phyloP scores from a whole-genome alignment of 2,797 vertebrate species.

The Typhlichthys eigenmanni region DNA sequence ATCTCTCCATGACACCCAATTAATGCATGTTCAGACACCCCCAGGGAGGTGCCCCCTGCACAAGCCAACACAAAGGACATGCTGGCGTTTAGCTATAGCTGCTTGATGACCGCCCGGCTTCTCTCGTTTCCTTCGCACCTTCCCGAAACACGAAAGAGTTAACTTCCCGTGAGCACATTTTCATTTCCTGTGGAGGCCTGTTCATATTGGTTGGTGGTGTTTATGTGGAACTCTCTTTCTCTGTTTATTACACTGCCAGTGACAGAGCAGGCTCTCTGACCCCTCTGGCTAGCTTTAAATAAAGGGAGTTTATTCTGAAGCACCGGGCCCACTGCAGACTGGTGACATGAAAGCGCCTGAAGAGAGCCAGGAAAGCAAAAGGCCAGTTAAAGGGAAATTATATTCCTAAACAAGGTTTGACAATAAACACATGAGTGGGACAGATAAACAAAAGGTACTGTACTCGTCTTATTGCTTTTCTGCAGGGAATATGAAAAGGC shows the following conservation, averaged over 20 bases:
- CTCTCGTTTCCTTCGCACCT: slow-evolving; percentile 4
- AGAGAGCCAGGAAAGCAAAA: slow-evolving; percentile 72
- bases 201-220: slow-evolving; percentile 79
- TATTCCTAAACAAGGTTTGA: slow-evolving; percentile 80
- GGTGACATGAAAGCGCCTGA: slow-evolving; percentile 69
- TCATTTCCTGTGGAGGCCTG: slow-evolving; percentile 81
- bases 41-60: slow-evolving; percentile 56
- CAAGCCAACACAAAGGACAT: slow-evolving; percentile 53
- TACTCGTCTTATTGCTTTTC: slow-evolving; percentile 74
- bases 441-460: slow-evolving; percentile 76
- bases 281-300: slow-evolving; percentile 81
- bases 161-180: slow-evolving; percentile 75
- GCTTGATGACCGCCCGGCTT: slow-evolving; percentile 8
- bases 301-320: slow-evolving; percentile 78
- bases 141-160: slow-evolving; percentile 60
- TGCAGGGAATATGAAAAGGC: slow-evolving; percentile 66
- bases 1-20: slow-evolving; percentile 77
- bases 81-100: slow-evolving; percentile 34
- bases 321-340: slow-evolving; percentile 59
- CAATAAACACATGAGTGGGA: slow-evolving; percentile 71
- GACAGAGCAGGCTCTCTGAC: slow-evolving; percentile 79
- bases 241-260: slow-evolving; percentile 81
- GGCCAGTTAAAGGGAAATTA: slow-evolving; percentile 80
- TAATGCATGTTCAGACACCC: slow-evolving; percentile 71
- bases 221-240: slow-evolving; percentile 78